Conservation (phyloP, 2,888 invertebrate genomes). For the Chorisops tibialis region DNA sequence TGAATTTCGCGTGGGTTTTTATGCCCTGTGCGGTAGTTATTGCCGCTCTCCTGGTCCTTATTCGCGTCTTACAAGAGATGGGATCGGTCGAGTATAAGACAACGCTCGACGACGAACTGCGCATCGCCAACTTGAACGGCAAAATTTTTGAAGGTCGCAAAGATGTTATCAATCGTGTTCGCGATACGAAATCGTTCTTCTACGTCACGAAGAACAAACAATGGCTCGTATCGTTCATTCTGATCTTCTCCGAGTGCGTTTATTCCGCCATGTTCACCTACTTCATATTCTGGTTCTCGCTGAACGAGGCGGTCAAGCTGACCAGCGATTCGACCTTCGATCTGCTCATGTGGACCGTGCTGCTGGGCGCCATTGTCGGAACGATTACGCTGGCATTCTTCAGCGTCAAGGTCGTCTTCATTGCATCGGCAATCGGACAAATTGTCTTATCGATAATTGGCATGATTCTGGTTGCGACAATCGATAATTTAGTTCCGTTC, state of each 20-base stretch:
- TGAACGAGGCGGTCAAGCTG: slow-evolving; percentile 42
- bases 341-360: slow-evolving; percentile 44
- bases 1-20: slow-evolving; percentile 44
- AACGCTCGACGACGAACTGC: slow-evolving; percentile 44
- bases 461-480: slow-evolving; percentile 41
- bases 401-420: slow-evolving; percentile 44
- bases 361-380: slow-evolving; percentile 39
- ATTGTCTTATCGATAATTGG: slow-evolving; percentile 40
- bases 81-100: slow-evolving; percentile 45
- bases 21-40: slow-evolving; percentile 38
- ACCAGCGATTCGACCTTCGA: slow-evolving; percentile 39
- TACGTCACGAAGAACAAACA: slow-evolving; percentile 47
- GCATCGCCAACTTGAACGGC: slow-evolving; percentile 46
- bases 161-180: slow-evolving; percentile 43
- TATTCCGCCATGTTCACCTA: slow-evolving; percentile 46
- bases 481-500: slow-evolving; percentile 39
- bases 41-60: slow-evolving; percentile 39
- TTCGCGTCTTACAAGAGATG: slow-evolving; percentile 41
- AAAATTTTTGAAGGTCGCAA: slow-evolving; percentile 44
- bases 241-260: slow-evolving; percentile 44
- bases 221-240: slow-evolving; percentile 43
- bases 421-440: slow-evolving; percentile 38
- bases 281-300: slow-evolving; percentile 45
- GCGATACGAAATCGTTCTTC: slow-evolving; percentile 40
- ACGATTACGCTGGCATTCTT: slow-evolving; percentile 38